A percentile compares a stretch with the other conserved stretches of the same genome.
Conservation (phyloP, 2,113 vertebrate genomes). For the Malaclemys terrapin region DNA sequence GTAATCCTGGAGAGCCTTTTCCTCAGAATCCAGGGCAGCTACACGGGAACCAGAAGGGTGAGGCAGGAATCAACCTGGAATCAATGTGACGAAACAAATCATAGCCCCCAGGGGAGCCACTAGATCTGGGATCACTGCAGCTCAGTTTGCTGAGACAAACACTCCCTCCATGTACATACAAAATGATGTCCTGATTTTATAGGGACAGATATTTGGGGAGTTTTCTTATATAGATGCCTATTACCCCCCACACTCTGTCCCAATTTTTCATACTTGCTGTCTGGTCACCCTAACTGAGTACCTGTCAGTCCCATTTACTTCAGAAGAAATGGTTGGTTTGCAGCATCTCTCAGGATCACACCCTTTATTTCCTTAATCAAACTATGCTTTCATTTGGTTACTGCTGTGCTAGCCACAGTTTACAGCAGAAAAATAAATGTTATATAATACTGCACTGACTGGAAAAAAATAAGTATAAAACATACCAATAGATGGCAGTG, state of each 20-base stretch:
- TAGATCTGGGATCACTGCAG: background rate
- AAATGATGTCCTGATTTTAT: background rate
- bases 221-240: no score
- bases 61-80: background rate
- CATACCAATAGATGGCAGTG: conserved; percentile 53
- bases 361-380: background rate
- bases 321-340: background rate
- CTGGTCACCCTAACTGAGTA: background rate
- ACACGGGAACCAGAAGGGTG: background rate
- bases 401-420: background rate
- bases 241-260: no score
- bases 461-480: accelerated
- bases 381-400: background rate
- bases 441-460: accelerated
- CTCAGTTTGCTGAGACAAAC: background rate
- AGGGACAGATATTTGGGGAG: no score
- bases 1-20: background rate
- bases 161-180: background rate
- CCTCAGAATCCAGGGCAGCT: background rate
- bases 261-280: no score
- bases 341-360: background rate
- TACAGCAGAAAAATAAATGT: background rate
- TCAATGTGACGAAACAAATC: background rate
- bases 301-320: background rate
- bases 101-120: background rate